A percentile compares a stretch with the other conserved stretches of the same genome.
These are phyloP conservation scores for Astreopora myriophthalma DNA, from an alignment of 64 coral and sea anemone genomes.

Conservation along the genomic window DNA sequence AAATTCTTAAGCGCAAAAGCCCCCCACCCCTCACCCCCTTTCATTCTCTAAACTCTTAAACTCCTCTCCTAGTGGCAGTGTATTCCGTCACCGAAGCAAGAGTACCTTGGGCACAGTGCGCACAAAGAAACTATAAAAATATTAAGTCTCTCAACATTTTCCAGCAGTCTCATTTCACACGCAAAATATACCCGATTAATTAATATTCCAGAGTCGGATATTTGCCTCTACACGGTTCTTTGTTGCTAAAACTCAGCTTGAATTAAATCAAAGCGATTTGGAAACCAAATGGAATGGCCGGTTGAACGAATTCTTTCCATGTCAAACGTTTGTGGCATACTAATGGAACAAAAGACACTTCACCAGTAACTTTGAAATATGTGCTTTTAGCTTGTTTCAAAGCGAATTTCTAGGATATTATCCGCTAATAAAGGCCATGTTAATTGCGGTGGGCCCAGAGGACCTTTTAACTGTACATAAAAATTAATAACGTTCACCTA, in stretches of 20 bases:
- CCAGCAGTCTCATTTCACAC: too few species aligned
- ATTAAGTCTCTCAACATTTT: too few species aligned
- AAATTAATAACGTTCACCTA: background rate
- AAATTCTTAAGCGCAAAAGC: too few species aligned
- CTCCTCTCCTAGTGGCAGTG: background rate
- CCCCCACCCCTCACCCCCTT: background rate
- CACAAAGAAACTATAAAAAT: background rate
- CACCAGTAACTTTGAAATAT: background rate
- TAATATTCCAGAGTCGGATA: conserved; percentile 21
- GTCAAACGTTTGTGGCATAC: background rate
- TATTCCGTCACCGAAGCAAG: background rate
- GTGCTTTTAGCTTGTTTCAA: conserved; percentile 1
- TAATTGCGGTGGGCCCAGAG: conserved; percentile 19
- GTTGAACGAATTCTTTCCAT: background rate
- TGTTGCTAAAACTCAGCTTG: background rate
- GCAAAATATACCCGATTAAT: background rate
- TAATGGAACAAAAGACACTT: background rate
- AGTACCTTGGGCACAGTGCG: background rate
- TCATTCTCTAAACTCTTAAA: background rate
- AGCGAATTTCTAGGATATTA: conserved; percentile 11
- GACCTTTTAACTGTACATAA: conserved; percentile 10
- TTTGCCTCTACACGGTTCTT: conserved; percentile 1
- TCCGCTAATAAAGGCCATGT: conserved; percentile 17
- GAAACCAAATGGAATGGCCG: background rate
- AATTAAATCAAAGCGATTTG: background rate